phyloP scores from a whole-genome alignment of 2,797 vertebrate genomes.

The Lophius americanus region DNA sequence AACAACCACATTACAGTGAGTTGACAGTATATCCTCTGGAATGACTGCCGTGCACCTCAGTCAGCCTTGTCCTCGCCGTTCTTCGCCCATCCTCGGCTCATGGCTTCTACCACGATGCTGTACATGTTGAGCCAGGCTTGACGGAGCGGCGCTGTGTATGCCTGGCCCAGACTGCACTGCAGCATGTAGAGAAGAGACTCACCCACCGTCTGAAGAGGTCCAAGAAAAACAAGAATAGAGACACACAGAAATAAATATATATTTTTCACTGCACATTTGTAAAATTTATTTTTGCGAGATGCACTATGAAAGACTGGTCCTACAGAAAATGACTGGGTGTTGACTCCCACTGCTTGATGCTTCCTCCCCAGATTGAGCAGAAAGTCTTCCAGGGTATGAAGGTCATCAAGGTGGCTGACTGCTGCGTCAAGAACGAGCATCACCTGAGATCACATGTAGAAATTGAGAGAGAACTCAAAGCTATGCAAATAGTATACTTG shows the following conservation, averaged over 20 bases:
- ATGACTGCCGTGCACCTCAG: constrained; percentile 67
- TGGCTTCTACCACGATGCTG: constrained; percentile 87
- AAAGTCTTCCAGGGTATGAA: constrained; percentile 91
- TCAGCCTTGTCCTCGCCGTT: constrained; percentile 83
- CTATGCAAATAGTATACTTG: constrained; percentile 1
- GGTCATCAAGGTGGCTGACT: constrained; percentile 90
- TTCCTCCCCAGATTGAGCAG: constrained; percentile 90
- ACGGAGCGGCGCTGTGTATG: constrained; percentile 85
- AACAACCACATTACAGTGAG: constrained; percentile 66
- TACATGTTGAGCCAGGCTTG: constrained; percentile 95
- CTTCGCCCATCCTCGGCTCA: constrained; percentile 88
- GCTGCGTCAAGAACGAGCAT: constrained; percentile 96
- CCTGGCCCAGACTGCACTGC: constrained; percentile 89
- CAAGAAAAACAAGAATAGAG: constrained; percentile 40
- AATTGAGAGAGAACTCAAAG: neutral
- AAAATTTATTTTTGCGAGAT: constrained; percentile 21
- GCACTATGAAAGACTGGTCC: constrained; percentile 43
- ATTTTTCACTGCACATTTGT: constrained; percentile 7
- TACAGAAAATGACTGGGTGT: constrained; percentile 92
- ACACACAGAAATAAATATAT: constrained; percentile 4
- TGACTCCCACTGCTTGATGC: constrained; percentile 91
- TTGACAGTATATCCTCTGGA: constrained; percentile 61
- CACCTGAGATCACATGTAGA: constrained; percentile 80
- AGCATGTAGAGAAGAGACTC: constrained; percentile 95
- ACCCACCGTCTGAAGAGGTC: constrained; percentile 84